Percentiles rank a stretch among this genome's conserved stretches.
Conservation (phyloP, 2,113 vertebrate species). For the Echinops telfairi region DNA sequence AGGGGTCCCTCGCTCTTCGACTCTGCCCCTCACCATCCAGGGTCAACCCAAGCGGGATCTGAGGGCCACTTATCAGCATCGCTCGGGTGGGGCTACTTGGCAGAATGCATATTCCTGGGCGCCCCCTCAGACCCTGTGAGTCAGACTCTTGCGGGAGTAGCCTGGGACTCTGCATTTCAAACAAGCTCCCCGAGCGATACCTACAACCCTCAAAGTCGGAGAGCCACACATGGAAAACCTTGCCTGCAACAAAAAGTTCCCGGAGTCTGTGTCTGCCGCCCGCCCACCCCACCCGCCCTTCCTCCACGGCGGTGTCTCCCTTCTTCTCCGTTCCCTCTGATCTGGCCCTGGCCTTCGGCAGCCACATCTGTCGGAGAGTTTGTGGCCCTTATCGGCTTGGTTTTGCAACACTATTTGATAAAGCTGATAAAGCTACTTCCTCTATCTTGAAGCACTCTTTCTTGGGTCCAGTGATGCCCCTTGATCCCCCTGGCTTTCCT, state of each 20-base stretch:
- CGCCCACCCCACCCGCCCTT: neutral
- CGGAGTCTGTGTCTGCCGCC: neutral
- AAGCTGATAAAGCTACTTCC: neutral
- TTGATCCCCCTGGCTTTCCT: neutral
- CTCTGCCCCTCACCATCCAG: neutral
- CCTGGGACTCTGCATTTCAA: slow-evolving; percentile 2
- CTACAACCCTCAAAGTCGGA: neutral
- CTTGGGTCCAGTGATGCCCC: neutral
- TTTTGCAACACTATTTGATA: neutral
- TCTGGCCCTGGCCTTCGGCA: neutral
- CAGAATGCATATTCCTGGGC: slow-evolving; percentile 11
- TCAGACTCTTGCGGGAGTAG: neutral
- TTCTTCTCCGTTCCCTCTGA: neutral
- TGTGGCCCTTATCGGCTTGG: neutral
- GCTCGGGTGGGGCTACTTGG: neutral
- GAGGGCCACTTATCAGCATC: neutral
- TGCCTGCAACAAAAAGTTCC: neutral
- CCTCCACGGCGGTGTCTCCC: neutral
- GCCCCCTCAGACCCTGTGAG: neutral
- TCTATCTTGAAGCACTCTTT: neutral
- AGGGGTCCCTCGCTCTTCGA: no score
- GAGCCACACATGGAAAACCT: neutral
- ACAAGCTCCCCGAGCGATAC: neutral
- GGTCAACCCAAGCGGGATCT: neutral
- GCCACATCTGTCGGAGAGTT: neutral